phyloP scores from a whole-genome alignment of 2,113 vertebrate genomes.

The Lampris incognitus region DNA sequence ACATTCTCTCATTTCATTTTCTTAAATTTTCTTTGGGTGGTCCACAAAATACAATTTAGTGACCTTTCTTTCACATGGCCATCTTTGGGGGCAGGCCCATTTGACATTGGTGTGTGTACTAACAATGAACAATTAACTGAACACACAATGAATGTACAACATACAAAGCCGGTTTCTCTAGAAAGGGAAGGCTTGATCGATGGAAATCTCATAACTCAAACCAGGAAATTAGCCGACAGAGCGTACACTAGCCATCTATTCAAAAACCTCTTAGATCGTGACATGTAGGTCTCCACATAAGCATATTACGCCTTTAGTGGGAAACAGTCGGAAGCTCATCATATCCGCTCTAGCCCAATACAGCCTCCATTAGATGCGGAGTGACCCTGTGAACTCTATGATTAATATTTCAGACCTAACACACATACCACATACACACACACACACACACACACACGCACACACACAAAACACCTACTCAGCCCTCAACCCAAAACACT shows the following conservation, averaged over 20 bases:
- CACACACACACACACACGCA: too few relatives aligned
- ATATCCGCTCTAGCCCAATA: conserved; percentile 34
- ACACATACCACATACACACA: neutral
- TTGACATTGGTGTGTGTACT: too few relatives aligned
- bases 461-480: too few relatives aligned
- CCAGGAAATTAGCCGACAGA: conserved; percentile 46
- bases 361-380: conserved; percentile 64
- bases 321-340: conserved; percentile 69
- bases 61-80: neutral
- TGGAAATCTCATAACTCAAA: conserved; percentile 32
- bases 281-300: conserved; percentile 49
- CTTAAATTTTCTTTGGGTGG: too few relatives aligned
- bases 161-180: neutral
- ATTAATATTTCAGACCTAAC: conserved; percentile 76
- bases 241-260: conserved; percentile 41
- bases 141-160: neutral
- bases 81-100: too few relatives aligned
- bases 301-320: conserved; percentile 62
- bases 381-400: conserved; percentile 63
- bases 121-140: neutral
- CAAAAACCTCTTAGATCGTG: conserved; percentile 53
- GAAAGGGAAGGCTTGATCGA: conserved; percentile 46
- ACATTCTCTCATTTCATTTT: too few relatives aligned
- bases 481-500: too few relatives aligned
- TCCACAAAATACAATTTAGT: too few relatives aligned